Evolutionary conservation across 2,113 vertebrate genomes (phyloP), one percentile per base, ranked within the genome.

Genomic region (Perca schrenkii): DNA sequence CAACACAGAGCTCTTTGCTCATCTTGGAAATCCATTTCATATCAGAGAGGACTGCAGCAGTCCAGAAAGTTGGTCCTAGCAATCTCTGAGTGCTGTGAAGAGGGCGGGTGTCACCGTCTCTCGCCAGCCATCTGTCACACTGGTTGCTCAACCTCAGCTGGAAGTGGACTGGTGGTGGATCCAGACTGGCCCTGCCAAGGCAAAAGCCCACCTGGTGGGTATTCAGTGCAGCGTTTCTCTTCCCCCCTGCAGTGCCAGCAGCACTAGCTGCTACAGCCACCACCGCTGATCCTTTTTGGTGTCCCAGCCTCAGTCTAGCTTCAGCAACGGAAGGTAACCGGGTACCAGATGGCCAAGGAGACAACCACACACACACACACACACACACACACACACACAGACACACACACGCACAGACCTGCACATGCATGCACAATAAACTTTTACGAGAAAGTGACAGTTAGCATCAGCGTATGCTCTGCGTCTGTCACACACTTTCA

Each of bases 281-380:
- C 70, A 47, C 69, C 67, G 13, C 66, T 76, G 58, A 79, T 71
- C 71, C 74, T 65, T 77, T 43, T 86, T 50, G 28, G 66, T 77
- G 86, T 69, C 79, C 2, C 19, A 80, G 82, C 73, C 67, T 69
- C 19, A 2, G 83, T 84, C 76, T 80, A 58, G 50, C 82, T 87
- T 62, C 61, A 72, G 77, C 69, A 25, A n/a, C 65, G 16, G 83
- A 74, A 89, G 87, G 88, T 92, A 84, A 70, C 75, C 15, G 12
- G 63, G 79, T 81, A 74, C 34, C 92, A 95, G 94, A 95, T 95
- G 93, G 93, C 73, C 14, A 16, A 82, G 50, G 77, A 85, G 84
- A 88, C 88, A 85, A 83, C 72, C 82, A 71, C 83, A 84, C 75
- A 86, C 85, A 82, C 83, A 91, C 49, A 68, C 58, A 46, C 74